Evolutionary conservation across 1,140 invertebrate species (phyloP).

Genomic region (Rhyzopertha dominica): DNA sequence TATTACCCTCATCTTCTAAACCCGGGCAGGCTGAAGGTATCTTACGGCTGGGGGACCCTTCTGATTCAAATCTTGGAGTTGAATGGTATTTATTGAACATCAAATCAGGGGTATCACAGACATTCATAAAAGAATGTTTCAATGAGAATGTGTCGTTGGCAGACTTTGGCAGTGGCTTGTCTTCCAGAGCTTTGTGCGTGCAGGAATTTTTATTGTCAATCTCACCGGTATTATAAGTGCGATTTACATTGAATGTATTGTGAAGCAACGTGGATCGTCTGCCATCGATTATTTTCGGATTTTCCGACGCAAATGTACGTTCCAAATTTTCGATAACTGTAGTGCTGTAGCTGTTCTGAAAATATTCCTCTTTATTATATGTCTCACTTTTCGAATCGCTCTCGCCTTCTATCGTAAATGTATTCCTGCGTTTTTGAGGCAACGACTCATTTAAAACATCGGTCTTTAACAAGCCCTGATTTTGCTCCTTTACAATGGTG

Average conservation of each 20-base stretch:
- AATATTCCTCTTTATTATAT: neutral
- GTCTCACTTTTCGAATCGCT: neutral
- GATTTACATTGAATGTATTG: too few species aligned
- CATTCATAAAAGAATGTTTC: neutral
- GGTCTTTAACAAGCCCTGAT: constrained; percentile 17
- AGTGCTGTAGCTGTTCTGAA: neutral
- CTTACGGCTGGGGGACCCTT: constrained; percentile 9
- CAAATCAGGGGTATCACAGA: neutral
- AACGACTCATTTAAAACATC: constrained; percentile 1
- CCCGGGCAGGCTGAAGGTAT: constrained; percentile 15
- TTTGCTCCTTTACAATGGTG: too few species aligned
- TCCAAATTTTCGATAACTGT: neutral
- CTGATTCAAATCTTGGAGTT: neutral
- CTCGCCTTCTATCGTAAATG: neutral
- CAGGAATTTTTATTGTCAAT: neutral
- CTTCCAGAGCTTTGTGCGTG: neutral
- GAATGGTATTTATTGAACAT: neutral
- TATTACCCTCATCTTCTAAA: constrained; percentile 28
- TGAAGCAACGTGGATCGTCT: constrained; percentile 2
- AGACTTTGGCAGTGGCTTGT: neutral
- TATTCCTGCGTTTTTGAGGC: neutral
- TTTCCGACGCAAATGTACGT: constrained; percentile 1
- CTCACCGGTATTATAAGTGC: too few species aligned
- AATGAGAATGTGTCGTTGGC: neutral
- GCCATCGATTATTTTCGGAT: neutral